Percentiles rank a stretch among this genome's conserved stretches.
Evolutionary conservation across 2,113 vertebrate genomes (phyloP).

Genomic region (Micronisus gabar): DNA sequence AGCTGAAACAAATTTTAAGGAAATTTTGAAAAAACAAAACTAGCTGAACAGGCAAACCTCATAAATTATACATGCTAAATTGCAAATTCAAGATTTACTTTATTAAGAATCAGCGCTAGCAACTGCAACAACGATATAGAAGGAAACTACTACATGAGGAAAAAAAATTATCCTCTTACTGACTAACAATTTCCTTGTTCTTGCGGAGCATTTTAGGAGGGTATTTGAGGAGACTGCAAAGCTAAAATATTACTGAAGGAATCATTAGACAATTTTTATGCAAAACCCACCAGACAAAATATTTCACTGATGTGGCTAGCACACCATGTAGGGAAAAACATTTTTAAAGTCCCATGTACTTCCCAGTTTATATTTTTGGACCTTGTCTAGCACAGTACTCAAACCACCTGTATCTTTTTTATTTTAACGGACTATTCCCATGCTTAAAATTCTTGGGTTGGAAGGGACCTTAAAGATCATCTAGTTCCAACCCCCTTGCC

Average conservation of each 20-base stretch:
- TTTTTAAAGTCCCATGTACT: not conserved
- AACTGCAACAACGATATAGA: not conserved
- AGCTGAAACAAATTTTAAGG: not conserved
- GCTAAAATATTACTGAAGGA: not conserved
- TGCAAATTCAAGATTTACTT: not conserved
- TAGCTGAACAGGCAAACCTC: not conserved
- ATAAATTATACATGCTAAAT: not conserved
- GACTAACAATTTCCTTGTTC: not conserved
- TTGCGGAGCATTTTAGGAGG: not conserved
- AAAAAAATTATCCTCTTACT: not conserved
- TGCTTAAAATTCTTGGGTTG: not conserved
- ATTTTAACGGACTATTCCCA: not conserved
- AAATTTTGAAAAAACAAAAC: not conserved
- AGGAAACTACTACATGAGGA: not conserved
- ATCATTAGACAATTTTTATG: not conserved
- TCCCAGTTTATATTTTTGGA: not conserved
- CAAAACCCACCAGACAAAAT: not conserved
- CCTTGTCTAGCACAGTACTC: not conserved
- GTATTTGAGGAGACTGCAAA: not conserved
- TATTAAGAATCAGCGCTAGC: not conserved
- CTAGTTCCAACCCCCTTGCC: too few species aligned
- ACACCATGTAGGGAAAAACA: not conserved
- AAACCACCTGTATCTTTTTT: not conserved
- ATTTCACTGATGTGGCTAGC: not conserved
- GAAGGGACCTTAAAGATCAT: too few species aligned